phyloP scores from a whole-genome alignment of 23 tunicate genomes.

The Corella eumyota region DNA sequence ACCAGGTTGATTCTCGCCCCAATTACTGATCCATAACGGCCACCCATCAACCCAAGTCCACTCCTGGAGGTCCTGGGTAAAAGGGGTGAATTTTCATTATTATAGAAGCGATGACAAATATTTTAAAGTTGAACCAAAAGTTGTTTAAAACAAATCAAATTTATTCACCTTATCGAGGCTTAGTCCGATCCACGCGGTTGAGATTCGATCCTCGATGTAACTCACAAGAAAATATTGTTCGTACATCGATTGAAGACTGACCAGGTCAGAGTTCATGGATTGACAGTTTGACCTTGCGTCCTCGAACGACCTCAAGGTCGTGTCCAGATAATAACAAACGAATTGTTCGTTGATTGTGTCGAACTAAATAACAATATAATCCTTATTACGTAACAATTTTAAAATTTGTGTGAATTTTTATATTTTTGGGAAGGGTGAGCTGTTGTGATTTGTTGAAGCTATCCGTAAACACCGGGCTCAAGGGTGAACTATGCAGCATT shows the following conservation, averaged over 20 bases:
- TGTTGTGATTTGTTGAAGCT: no score
- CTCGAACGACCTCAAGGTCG: slow-evolving; percentile 30
- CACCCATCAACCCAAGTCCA: slow-evolving; percentile 87
- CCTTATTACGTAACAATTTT: no score
- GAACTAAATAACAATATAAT: slow-evolving; percentile 34
- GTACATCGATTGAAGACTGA: slow-evolving; percentile 47
- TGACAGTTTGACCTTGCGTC: slow-evolving; percentile 48
- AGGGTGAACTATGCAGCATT: no score
- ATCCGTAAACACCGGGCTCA: no score
- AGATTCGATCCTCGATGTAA: slow-evolving; percentile 20
- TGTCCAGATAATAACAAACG: slow-evolving; percentile 55
- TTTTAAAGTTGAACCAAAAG: no score
- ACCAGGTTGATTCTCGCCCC: slow-evolving; percentile 76
- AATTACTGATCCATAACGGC: slow-evolving; percentile 91
- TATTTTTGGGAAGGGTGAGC: no score
- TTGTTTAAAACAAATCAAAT: slow-evolving; percentile 5
- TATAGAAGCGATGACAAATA: no score
- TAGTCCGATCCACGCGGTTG: slow-evolving; percentile 70
- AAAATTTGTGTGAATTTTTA: no score
- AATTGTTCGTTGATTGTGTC: slow-evolving; percentile 38
- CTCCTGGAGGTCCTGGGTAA: slow-evolving; percentile 30
- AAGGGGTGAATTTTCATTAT: neutral
- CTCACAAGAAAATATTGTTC: slow-evolving; percentile 79
- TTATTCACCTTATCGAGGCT: slow-evolving; percentile 28
- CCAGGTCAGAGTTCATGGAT: slow-evolving; percentile 33